These are phyloP conservation scores for Mustela lutreola DNA, from an alignment of 2,113 vertebrate species.

Conservation along the genomic window DNA sequence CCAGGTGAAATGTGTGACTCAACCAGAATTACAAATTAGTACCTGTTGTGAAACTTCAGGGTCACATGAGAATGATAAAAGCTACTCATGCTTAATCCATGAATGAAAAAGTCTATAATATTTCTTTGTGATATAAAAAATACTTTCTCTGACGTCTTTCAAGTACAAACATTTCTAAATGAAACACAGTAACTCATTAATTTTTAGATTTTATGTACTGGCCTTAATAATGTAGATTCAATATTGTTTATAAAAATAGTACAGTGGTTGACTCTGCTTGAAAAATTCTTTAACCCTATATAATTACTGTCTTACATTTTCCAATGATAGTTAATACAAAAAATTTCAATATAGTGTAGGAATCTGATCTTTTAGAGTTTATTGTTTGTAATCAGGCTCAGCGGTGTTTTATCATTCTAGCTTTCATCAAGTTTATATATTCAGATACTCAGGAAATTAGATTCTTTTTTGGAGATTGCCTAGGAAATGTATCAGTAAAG, in stretches of 20 bases:
- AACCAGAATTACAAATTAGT: not conserved
- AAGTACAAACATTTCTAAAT: conserved; percentile 16
- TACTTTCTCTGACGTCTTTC: not conserved
- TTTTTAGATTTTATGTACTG: not conserved
- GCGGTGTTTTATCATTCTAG: not conserved
- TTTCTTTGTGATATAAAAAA: conserved; percentile 54
- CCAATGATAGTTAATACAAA: not conserved
- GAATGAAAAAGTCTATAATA: not conserved
- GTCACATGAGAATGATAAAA: not conserved
- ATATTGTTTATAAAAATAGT: not conserved
- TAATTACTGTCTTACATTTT: not conserved
- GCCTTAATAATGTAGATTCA: not conserved
- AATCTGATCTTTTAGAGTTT: conserved; percentile 25
- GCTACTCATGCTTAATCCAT: not conserved
- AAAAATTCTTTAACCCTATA: conserved; percentile 10
- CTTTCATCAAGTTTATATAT: conserved; percentile 41
- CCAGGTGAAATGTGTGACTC: not conserved
- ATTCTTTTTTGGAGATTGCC: conserved; percentile 12
- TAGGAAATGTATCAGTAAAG: conserved; percentile 29
- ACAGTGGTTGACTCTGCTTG: not conserved
- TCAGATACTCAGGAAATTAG: conserved; percentile 15
- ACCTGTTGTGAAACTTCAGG: not conserved
- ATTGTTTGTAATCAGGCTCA: not conserved
- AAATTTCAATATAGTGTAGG: not conserved
- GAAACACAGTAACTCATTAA: not conserved